These are phyloP conservation scores for Ericerus pela DNA, from an alignment of 1,140 invertebrate genomes.

Conservation along the genomic window DNA sequence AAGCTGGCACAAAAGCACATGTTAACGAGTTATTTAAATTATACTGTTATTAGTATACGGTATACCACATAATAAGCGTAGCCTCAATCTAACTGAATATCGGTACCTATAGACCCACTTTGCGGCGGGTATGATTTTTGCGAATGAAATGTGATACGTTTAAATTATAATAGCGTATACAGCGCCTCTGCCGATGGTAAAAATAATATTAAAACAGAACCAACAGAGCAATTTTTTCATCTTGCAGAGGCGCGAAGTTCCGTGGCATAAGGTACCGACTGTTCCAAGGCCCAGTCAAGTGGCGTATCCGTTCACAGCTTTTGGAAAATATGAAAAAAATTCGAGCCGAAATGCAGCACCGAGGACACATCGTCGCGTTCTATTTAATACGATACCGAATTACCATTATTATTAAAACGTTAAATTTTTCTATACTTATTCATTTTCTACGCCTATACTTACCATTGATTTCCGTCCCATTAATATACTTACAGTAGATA, in stretches of 20 bases:
- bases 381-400: constrained; percentile 19
- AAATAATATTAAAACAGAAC: neutral
- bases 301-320: constrained; percentile 62
- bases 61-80: no score
- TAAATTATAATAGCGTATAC: neutral
- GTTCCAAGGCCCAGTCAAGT: constrained; percentile 66
- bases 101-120: no score
- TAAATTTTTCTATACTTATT: no score
- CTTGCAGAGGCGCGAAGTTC: constrained; percentile 40
- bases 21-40: no score
- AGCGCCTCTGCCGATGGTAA: neutral
- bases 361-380: constrained; percentile 20
- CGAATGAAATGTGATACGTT: no score
- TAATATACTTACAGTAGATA: no score
- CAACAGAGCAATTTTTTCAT: no score
- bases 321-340: constrained; percentile 36
- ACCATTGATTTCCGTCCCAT: no score
- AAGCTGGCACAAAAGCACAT: neutral
- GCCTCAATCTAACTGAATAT: no score
- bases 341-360: neutral
- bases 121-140: no score
- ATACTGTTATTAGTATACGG: no score
- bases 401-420: constrained; percentile 15
- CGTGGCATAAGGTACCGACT: constrained; percentile 69
- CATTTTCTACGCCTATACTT: no score